Conservation (phyloP, 2,888 invertebrate species). For the Microplitis manilae region DNA sequence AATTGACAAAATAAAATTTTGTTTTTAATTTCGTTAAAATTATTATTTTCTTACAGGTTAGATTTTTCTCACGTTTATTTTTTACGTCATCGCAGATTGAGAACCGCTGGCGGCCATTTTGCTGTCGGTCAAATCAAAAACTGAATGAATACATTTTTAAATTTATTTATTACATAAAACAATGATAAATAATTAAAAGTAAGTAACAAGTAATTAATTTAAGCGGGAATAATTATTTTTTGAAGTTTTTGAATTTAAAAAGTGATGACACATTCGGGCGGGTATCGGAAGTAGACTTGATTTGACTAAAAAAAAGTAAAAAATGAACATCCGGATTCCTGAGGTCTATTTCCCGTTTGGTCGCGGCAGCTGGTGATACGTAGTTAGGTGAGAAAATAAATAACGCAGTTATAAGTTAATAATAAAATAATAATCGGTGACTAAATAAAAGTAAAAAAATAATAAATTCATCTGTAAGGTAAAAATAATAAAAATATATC, state of each 20-base stretch:
- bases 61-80: not conserved
- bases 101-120: conserved; percentile 15
- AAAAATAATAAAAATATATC: conserved; percentile 54
- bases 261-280: not conserved
- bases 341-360: conserved; percentile 56
- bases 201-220: not conserved
- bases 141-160: not conserved
- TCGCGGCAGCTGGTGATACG: conserved; percentile 58
- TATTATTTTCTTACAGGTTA: conserved; percentile 9
- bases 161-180: not conserved
- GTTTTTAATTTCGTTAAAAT: conserved; percentile 5
- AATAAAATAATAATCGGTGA: conserved; percentile 49
- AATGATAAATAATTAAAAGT: not conserved
- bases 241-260: not conserved
- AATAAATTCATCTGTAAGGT: conserved; percentile 46
- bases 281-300: not conserved
- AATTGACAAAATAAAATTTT: conserved; percentile 22
- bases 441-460: conserved; percentile 23
- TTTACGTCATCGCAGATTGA: not conserved
- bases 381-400: conserved; percentile 62
- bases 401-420: conserved; percentile 43
- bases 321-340: conserved; percentile 2
- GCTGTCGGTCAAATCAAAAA: conserved; percentile 7
- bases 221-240: not conserved
- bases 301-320: not conserved